Base-by-base conservation (phyloP, 1,140 invertebrate genomes). In the Zaprionus ghesquierei region DNA sequence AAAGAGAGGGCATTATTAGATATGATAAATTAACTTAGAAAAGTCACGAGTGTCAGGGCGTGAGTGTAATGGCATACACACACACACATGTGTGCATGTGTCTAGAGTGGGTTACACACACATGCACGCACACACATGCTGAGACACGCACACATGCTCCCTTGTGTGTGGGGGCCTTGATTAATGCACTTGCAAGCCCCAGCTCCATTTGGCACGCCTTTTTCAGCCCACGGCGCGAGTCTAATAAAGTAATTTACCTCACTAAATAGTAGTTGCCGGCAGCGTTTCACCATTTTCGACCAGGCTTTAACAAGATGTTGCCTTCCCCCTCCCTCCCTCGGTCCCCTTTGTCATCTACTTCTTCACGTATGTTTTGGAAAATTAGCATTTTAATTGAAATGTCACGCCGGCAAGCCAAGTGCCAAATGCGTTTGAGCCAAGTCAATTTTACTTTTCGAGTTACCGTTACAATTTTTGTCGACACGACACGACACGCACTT, bases 41-140 rank as follows among this genome's bases (percentile, higher is more conserved):
- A 85, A 82, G 81, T 82, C 80, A 85, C 80, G 80, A 82, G 81
- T 80, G 80, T 79, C 76, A 84, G 80, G 80, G 79, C 79, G 79
- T 82, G 80, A 82, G 75, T 84, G 79, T 59, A 66, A 72, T 66
- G 51, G 69, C 60, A 74, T 79, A 23, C 50, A 27, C 27, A 38
- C 12, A 54, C 33, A 64, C 22, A 63, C 59, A 50, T 49, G 27
- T 18, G 38, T 63, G 56, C 29, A 13, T 12, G 18, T 46, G 18
- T 1, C 18, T 73, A 70, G 71, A 79, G 77, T 79, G 77, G 77
- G 77, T 60, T 71, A 55, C 62, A 46, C 41, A 46, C 3, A 10
- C 44, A 69, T 31, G 41, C 49, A 25, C 25, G 29, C 10, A 63
- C 33, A 63, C 22, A 63, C 58, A 49, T 46, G 31, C 15, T n/a